Evolutionary conservation across 2,797 vertebrate species (phyloP), one percentile per base, ranked within the genome.

Genomic region (Mormyrops attenuatus): DNA sequence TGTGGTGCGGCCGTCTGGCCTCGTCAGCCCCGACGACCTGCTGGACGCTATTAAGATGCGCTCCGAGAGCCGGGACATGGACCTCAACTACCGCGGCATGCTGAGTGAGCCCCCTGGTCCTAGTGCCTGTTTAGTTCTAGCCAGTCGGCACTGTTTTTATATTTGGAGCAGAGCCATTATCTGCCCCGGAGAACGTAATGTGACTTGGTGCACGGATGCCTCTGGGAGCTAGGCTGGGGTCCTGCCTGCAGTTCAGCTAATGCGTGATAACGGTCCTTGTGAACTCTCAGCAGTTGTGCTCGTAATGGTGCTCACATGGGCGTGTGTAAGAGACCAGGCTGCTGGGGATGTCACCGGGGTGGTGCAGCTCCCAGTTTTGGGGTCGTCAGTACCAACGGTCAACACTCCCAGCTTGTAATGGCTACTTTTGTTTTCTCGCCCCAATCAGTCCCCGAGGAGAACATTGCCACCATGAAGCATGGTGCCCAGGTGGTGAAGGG

Each of bases 41-140:
- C 95, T 99, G 90, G 98, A 99, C 91, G 98, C 99, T 93, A 99
- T 99, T 92, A 99, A 99, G 96, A 96, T 96, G 41, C 97, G 98
- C 89, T 99, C 98, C 0, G 98, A 99, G 95, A 98, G 98, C 95
- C 96, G 98, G 30, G 98, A 99, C 94, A 99, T 99, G 98, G 98
- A 99, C 94, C 97, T 99, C 8, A 99, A 98, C 96, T 99, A 99
- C 91, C 96, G 98, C 13, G 98, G 98, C 92, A 98, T 99, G 98
- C 96, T 99, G 90, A 97, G 98, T 99, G 91, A 96, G 98, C 38
- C 77, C 77, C 77, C 11, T 2, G 66, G 66, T 73, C 66, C 66
- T 38, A 73, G 66, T 17, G 66, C 30, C 66, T 15, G 66, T 38
- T 6, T 6, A 3, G 13, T 73, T 73, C 13, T 38, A 38, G 66